Conservation (phyloP, 2,113 vertebrate species). For the Ictalurus punctatus region DNA sequence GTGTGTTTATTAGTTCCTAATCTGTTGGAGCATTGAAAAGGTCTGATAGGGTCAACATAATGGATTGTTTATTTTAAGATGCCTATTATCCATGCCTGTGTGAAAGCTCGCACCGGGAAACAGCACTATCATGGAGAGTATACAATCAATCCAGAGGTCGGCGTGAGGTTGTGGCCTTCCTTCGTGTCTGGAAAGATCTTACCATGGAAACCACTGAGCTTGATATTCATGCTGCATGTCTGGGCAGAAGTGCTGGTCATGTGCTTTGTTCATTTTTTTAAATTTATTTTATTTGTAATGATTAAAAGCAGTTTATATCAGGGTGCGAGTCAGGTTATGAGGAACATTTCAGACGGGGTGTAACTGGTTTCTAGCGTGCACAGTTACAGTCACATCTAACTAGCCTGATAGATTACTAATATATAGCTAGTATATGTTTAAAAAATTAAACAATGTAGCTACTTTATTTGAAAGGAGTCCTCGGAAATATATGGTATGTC, state of each 20-base stretch:
- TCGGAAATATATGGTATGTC: neutral
- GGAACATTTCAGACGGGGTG: neutral
- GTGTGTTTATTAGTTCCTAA: conserved; percentile 43
- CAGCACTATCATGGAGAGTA: neutral
- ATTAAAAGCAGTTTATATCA: neutral
- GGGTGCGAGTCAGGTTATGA: neutral
- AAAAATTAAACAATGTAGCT: neutral
- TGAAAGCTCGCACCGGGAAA: conserved; percentile 22
- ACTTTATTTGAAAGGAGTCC: neutral
- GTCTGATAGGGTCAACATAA: neutral
- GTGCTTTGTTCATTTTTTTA: neutral
- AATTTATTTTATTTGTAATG: neutral
- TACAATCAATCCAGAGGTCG: neutral
- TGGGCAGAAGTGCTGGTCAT: neutral
- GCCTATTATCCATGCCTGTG: conserved; percentile 6
- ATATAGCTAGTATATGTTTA: neutral
- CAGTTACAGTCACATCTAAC: neutral
- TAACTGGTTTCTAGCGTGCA: neutral
- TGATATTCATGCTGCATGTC: conserved; percentile 25
- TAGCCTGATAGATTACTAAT: neutral
- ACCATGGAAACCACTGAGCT: conserved; percentile 16
- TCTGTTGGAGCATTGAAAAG: neutral
- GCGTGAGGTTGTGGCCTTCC: neutral
- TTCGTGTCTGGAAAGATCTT: conserved; percentile 16
- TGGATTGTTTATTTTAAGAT: conserved; percentile 8